Conservation (phyloP, 2,888 invertebrate genomes). For the Tetramorium bicarinatum region DNA sequence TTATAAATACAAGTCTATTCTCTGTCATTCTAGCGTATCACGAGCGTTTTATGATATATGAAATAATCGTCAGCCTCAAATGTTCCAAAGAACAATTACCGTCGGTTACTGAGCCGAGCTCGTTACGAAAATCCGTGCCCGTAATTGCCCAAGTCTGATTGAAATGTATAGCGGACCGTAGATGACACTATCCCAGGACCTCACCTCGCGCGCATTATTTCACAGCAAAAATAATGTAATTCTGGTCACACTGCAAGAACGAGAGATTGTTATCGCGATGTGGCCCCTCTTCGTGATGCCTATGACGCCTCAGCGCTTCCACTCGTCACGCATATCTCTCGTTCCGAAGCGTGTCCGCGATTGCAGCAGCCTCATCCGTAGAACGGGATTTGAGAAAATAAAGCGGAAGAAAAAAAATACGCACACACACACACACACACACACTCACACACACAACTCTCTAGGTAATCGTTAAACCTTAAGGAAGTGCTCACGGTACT, state of each 20-base stretch:
- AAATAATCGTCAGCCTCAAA: neutral
- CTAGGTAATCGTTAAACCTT: neutral
- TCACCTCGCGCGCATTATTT: conserved; percentile 79
- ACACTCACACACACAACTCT: too few species aligned
- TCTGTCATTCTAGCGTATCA: neutral
- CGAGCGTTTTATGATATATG: neutral
- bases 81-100: neutral
- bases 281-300: conserved; percentile 70
- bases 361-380: conserved; percentile 44
- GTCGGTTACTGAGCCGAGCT: conserved; percentile 15
- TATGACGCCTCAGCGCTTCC: conserved; percentile 79
- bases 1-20: neutral
- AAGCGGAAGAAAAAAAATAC: neutral
- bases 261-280: conserved; percentile 80
- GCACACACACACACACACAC: too few species aligned
- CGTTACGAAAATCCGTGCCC: conserved; percentile 67
- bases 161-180: conserved; percentile 77
- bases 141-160: conserved; percentile 78
- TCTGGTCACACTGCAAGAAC: conserved; percentile 82
- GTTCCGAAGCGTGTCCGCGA: conserved; percentile 48
- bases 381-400: conserved; percentile 32
- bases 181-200: conserved; percentile 80
- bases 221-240: conserved; percentile 81
- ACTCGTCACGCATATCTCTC: conserved; percentile 74
- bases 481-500: neutral